Conservation (phyloP, 2,888 invertebrate species). For the Leptarthrus brevirostris region DNA sequence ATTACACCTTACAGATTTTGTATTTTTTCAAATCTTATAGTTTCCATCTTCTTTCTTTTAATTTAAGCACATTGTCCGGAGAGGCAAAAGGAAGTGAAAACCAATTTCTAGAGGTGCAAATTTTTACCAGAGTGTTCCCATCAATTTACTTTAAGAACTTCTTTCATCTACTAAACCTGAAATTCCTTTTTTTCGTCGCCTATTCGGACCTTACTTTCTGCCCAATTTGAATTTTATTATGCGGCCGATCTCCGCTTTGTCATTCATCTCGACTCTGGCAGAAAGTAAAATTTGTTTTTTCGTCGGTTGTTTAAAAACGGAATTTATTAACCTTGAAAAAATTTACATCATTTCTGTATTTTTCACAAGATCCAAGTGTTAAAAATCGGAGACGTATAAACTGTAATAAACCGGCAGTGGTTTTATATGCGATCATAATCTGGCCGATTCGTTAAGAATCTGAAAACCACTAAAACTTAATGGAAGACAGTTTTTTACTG, state of each 20-base stretch:
- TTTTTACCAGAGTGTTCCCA: neutral
- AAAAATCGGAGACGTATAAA: slow-evolving; percentile 19
- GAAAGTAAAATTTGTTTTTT: slow-evolving; percentile 35
- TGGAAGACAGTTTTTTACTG: neutral
- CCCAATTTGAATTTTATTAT: slow-evolving; percentile 1
- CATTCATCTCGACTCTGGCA: neutral
- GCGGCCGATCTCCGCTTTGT: neutral
- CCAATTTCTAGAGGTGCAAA: neutral
- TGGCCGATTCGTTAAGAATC: slow-evolving; percentile 33
- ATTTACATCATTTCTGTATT: slow-evolving; percentile 22
- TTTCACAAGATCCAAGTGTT: slow-evolving; percentile 23
- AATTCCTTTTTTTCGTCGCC: neutral
- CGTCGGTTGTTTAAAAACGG: neutral
- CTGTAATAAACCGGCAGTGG: slow-evolving; percentile 20
- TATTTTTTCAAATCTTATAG: neutral
- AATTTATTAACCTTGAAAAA: slow-evolving; percentile 42
- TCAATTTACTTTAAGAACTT: neutral
- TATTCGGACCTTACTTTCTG: neutral
- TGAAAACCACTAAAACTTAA: slow-evolving; percentile 20
- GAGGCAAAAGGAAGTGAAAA: too few relatives aligned
- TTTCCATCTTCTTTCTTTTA: neutral
- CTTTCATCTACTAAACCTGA: neutral
- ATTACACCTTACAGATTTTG: slow-evolving; percentile 20
- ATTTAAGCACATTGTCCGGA: neutral
- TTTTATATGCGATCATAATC: slow-evolving; percentile 46